Base-by-base conservation (phyloP, 2,797 vertebrate species). In the Megalops cyprinoides region DNA sequence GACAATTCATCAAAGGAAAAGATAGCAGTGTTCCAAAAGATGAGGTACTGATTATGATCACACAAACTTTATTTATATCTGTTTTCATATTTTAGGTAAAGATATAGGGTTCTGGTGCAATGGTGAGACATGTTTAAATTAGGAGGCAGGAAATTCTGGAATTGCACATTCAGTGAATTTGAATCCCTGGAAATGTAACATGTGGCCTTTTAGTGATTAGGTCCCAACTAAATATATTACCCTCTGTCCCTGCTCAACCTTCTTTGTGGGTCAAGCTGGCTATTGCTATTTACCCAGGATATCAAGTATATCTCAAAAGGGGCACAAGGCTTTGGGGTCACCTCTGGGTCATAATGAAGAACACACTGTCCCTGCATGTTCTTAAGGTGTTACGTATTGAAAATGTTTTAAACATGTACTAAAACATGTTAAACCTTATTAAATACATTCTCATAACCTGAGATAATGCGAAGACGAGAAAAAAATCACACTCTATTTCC, bases 241-340 rank as follows among this genome's bases (percentile, higher is more conserved):
- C 77, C 73, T 25, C 55, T 55, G 67, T 34, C 46, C 75, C 73
- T 69, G 23, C 53, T 67, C 79, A 81, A 73, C 62, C 79, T 71
- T 80, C 74, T 85, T 82, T 82, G 80, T 56, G 78, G 81, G 78
- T 75, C 39, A 78, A 81, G 79, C 48, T 82, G 58, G 74, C 71
- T 76, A 67, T 48, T 81, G 25, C 31, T 53, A 20, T 25, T 44
- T 39, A n/a, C 10, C 58, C 25, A 60, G 31, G 58, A 7, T 28
- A 28, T 12, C 58, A 28, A 28, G n/a, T n/a, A n/a, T n/a, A n/a
- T n/a, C n/a, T n/a, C n/a, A n/a, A n/a, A n/a, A n/a, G n/a, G n/a
- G n/a, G n/a, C n/a, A n/a, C n/a, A n/a, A n/a, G n/a, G 51, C 18
- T 53, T 53, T 18, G 6, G 12, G 51, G 51, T 53, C 51, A 53